phyloP scores from a whole-genome alignment of 2,888 invertebrate species.

The Melanophora roralis region DNA sequence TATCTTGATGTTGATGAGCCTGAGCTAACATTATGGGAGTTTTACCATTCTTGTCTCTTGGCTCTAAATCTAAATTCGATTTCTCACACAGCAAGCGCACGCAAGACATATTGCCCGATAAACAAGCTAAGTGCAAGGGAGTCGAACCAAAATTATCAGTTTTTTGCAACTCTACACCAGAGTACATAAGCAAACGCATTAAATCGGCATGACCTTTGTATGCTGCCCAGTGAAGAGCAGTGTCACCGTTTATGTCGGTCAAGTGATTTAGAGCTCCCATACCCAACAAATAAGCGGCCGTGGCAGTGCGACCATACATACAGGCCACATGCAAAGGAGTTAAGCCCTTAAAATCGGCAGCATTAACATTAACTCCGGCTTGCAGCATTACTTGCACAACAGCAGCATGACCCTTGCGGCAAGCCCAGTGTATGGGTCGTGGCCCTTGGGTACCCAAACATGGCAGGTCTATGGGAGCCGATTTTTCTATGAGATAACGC shows the following conservation, averaged over 20 bases:
- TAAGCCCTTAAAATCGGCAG: constrained; percentile 89
- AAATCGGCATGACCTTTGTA: constrained; percentile 93
- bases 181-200: constrained; percentile 91
- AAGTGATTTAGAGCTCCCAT: constrained; percentile 92
- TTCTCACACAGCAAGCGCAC: constrained; percentile 93
- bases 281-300: constrained; percentile 92
- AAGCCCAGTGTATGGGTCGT: constrained; percentile 95
- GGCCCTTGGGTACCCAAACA: constrained; percentile 90
- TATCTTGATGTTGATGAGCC: constrained; percentile 90
- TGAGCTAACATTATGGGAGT: constrained; percentile 93
- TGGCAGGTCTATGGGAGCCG: constrained; percentile 89
- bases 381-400: constrained; percentile 88
- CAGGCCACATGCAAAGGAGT: constrained; percentile 95
- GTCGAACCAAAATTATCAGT: constrained; percentile 95
- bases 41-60: constrained; percentile 93
- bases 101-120: constrained; percentile 91
- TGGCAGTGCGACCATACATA: constrained; percentile 94
- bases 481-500: constrained; percentile 89
- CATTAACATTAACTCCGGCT: constrained; percentile 92
- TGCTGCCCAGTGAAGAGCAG: constrained; percentile 95
- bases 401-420: constrained; percentile 93
- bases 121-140: constrained; percentile 91
- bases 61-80: constrained; percentile 91
- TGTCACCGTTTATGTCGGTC: constrained; percentile 94
- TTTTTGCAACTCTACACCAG: constrained; percentile 92